phyloP scores from a whole-genome alignment of 64 coral and sea anemone genomes.

The Stichodactyla mertensii region DNA sequence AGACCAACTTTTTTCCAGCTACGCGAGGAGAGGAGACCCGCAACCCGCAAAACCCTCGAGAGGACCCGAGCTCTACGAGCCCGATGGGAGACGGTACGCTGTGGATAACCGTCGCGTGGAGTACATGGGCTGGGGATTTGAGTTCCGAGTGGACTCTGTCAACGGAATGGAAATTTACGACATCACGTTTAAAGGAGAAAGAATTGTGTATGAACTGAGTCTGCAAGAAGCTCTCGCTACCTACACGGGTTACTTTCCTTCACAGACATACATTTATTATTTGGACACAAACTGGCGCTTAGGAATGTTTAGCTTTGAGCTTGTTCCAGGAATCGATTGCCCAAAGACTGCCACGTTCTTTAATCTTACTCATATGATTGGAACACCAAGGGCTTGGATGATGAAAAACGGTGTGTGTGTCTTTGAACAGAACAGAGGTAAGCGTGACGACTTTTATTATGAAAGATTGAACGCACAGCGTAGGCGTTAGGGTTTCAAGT shows the following conservation, averaged over 20 bases:
- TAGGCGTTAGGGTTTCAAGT: too few species aligned
- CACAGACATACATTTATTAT: slow-evolving; percentile 39
- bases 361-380: slow-evolving; percentile 56
- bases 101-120: slow-evolving; percentile 50
- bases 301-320: slow-evolving; percentile 55
- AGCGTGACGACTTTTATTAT: neutral
- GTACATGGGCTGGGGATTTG: slow-evolving; percentile 75
- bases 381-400: slow-evolving; percentile 10
- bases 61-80: slow-evolving; percentile 58
- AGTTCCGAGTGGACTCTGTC: slow-evolving; percentile 40
- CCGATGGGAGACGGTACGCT: slow-evolving; percentile 59
- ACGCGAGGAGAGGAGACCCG: slow-evolving; percentile 19
- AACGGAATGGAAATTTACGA: slow-evolving; percentile 60
- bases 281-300: slow-evolving; percentile 56
- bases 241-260: slow-evolving; percentile 52
- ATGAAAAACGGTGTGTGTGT: slow-evolving; percentile 57
- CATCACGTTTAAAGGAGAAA: slow-evolving; percentile 46
- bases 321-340: slow-evolving; percentile 58
- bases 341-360: slow-evolving; percentile 61
- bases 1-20: slow-evolving; percentile 55
- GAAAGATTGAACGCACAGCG: too few species aligned
- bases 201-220: slow-evolving; percentile 68
- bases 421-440: slow-evolving; percentile 67
- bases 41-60: slow-evolving; percentile 47
- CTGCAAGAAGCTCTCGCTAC: slow-evolving; percentile 51